A percentile compares a stretch with the other conserved stretches of the same genome.
These are phyloP conservation scores for Bicyclus anynana DNA, from an alignment of 1,140 invertebrate genomes.

Conservation along the genomic window DNA sequence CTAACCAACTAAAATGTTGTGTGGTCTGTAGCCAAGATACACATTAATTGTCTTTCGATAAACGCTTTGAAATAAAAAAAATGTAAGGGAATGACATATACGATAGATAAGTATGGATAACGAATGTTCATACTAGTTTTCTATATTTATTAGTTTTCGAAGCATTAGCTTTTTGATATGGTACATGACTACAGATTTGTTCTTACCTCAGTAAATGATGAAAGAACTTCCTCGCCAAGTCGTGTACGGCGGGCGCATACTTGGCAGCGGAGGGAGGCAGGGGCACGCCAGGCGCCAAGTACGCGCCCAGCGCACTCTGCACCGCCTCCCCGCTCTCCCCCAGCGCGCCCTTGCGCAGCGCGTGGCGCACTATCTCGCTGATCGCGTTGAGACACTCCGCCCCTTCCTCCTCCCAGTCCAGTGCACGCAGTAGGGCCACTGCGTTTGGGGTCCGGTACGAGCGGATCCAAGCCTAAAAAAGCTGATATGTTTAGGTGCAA, in stretches of 20 bases:
- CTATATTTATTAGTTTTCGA: too few species aligned
- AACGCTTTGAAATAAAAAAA: too few species aligned
- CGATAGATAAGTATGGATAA: too few species aligned
- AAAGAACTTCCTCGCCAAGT: conserved; percentile 64
- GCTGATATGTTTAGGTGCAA: background rate
- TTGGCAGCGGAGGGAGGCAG: conserved; percentile 33
- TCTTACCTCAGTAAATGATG: conserved; percentile 68
- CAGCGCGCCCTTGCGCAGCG: conserved; percentile 22
- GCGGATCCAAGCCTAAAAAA: conserved; percentile 51
- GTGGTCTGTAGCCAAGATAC: too few species aligned
- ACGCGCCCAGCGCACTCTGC: conserved; percentile 60
- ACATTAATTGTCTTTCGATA: too few species aligned
- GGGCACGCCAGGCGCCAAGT: conserved; percentile 46
- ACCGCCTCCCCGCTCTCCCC: conserved; percentile 26
- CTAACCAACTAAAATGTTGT: too few species aligned
- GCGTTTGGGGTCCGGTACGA: conserved; percentile 43
- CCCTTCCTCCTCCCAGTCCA: conserved; percentile 59
- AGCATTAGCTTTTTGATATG: too few species aligned
- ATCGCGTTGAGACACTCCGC: conserved; percentile 45
- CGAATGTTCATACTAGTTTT: too few species aligned
- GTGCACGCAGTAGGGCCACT: conserved; percentile 41
- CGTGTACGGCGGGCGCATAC: conserved; percentile 53
- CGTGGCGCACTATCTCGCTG: conserved; percentile 17
- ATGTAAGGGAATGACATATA: too few species aligned
- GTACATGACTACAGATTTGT: too few species aligned